These are phyloP conservation scores for Drymodes brunneopygia DNA, from an alignment of 2,113 vertebrate species.

Conservation along the genomic window DNA sequence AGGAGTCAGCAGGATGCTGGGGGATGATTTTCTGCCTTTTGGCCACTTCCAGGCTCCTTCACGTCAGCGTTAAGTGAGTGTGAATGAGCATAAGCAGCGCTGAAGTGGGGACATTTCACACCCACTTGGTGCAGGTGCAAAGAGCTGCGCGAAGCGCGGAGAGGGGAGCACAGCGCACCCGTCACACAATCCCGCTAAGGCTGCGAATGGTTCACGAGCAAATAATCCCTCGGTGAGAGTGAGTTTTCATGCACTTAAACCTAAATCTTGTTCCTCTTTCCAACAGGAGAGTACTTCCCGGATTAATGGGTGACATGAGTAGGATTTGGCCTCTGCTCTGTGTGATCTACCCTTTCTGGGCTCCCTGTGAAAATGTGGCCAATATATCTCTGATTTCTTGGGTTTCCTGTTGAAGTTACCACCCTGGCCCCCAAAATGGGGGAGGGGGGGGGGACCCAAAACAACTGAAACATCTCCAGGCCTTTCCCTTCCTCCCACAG, in stretches of 20 bases:
- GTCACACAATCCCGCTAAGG: background rate
- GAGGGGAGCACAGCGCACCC: background rate
- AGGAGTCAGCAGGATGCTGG: background rate
- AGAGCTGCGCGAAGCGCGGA: background rate
- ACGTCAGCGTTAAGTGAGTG: background rate
- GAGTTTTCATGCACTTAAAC: background rate
- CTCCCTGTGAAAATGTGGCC: background rate
- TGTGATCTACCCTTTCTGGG: background rate
- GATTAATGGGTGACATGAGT: background rate
- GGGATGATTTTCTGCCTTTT: background rate
- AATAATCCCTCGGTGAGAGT: background rate
- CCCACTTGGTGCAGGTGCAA: background rate
- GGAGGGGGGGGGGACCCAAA: fast-evolving
- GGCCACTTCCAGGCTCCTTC: background rate
- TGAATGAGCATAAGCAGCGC: background rate
- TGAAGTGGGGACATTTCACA: background rate
- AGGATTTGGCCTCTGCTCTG: background rate
- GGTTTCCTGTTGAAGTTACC: background rate
- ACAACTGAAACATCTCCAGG: background rate
- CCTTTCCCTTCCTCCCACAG: background rate
- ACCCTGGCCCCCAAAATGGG: background rate
- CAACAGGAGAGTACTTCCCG: background rate
- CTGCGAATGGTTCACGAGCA: background rate
- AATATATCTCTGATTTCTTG: background rate
- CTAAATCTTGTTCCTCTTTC: background rate